phyloP scores from a whole-genome alignment of 2,113 vertebrate genomes.

The Phyllopteryx taeniolatus region DNA sequence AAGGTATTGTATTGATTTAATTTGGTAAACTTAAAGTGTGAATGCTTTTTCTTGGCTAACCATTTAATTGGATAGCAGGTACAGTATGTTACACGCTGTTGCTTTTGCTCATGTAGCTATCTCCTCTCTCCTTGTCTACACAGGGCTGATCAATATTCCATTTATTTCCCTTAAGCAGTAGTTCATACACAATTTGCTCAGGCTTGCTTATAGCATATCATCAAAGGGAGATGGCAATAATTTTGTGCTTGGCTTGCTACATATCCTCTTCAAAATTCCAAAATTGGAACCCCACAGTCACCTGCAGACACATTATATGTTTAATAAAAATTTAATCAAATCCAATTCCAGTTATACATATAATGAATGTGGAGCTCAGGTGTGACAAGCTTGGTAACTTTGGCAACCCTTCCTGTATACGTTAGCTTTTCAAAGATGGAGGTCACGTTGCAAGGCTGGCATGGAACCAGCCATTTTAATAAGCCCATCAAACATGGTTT shows the following conservation, averaged over 20 bases:
- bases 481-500: constrained; percentile 44
- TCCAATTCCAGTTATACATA: constrained; percentile 64
- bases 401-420: constrained; percentile 46
- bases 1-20: constrained; percentile 9
- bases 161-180: not conserved
- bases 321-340: constrained; percentile 65
- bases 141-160: constrained; percentile 15
- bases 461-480: constrained; percentile 36
- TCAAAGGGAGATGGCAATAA: constrained; percentile 33
- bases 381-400: constrained; percentile 47
- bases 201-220: not conserved
- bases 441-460: constrained; percentile 44
- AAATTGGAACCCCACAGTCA: constrained; percentile 13
- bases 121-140: constrained; percentile 4
- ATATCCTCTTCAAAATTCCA: constrained; percentile 31
- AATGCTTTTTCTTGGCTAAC: constrained; percentile 4
- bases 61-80: constrained; percentile 4
- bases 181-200: not conserved
- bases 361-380: constrained; percentile 59
- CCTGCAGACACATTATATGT: constrained; percentile 42
- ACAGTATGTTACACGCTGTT: not conserved
- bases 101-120: constrained; percentile 8
- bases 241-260: constrained; percentile 51
- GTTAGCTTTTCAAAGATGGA: constrained; percentile 56
- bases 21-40: not conserved